Evolutionary conservation across 1,140 invertebrate species (phyloP).

Genomic region (Drosophila funebris): DNA sequence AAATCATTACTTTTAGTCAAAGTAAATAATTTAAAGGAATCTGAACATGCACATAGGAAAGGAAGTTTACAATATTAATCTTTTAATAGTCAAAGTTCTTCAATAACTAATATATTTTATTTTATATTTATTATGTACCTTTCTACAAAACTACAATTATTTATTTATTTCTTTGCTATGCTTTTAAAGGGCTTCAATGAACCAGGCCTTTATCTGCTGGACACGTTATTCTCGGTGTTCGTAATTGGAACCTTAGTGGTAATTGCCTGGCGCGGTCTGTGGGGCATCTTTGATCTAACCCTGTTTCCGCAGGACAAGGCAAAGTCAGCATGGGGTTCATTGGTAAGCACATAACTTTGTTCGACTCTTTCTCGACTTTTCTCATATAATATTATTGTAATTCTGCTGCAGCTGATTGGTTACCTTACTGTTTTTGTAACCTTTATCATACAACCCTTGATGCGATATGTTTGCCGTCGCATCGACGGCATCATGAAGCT

Average conservation of each 20-base stretch:
- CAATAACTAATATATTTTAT: no score
- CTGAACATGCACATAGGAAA: no score
- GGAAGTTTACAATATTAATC: no score
- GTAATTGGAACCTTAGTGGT: conserved; percentile 93
- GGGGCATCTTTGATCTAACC: conserved; percentile 91
- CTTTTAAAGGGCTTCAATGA: conserved; percentile 88
- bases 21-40: no score
- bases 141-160: no score
- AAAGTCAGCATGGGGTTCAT: conserved; percentile 89
- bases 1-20: no score
- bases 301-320: conserved; percentile 88
- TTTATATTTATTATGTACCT: no score
- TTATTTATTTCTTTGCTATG: no score
- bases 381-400: neutral
- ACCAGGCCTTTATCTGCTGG: conserved; percentile 90
- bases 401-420: conserved; percentile 87
- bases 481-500: conserved; percentile 87
- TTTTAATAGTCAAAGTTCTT: no score
- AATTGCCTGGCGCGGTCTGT: conserved; percentile 93
- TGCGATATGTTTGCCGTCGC: conserved; percentile 88
- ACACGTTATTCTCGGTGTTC: conserved; percentile 93
- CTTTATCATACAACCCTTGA: conserved; percentile 89
- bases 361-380: neutral
- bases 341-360: conserved; percentile 86
- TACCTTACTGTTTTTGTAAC: conserved; percentile 89